A percentile compares a stretch with the other conserved stretches of the same genome.
phyloP scores from a whole-genome alignment of 2,113 vertebrate genomes.

The Amazona vittata region DNA sequence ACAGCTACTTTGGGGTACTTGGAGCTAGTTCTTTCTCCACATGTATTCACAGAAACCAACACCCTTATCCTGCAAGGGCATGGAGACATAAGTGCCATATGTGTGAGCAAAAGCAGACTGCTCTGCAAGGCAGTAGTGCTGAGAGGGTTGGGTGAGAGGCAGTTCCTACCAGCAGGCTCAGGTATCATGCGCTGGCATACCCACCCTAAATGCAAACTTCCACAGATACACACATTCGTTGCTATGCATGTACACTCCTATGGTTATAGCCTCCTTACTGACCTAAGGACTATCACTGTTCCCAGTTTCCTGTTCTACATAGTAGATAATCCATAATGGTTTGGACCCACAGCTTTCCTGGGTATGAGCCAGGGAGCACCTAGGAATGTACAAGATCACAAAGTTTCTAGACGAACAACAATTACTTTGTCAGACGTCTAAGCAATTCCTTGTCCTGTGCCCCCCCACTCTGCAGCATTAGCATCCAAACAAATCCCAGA shows the following conservation, averaged over 20 bases:
- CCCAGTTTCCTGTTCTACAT: neutral
- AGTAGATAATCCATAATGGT: neutral
- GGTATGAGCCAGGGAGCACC: neutral
- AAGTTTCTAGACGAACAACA: neutral
- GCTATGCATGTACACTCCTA: neutral
- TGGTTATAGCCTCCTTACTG: fast-evolving
- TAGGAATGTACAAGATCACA: neutral
- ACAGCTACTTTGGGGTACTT: neutral
- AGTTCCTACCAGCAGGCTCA: neutral
- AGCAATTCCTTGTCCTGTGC: neutral
- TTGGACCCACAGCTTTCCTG: neutral
- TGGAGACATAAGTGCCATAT: fast-evolving
- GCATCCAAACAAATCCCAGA: slow-evolving; percentile 24
- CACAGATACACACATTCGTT: neutral
- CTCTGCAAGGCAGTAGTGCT: neutral
- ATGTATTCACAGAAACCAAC: neutral
- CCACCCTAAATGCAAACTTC: neutral
- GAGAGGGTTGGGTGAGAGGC: neutral
- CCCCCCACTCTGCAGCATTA: neutral
- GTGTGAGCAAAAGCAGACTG: neutral
- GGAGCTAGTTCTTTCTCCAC: neutral
- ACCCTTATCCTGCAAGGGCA: neutral
- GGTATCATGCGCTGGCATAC: neutral
- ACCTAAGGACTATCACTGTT: neutral
- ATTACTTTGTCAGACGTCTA: neutral